Percentiles rank a stretch among this genome's conserved stretches.
Evolutionary conservation across 2,113 vertebrate species (phyloP).

Genomic region (Thalassarche chlororhynchos): DNA sequence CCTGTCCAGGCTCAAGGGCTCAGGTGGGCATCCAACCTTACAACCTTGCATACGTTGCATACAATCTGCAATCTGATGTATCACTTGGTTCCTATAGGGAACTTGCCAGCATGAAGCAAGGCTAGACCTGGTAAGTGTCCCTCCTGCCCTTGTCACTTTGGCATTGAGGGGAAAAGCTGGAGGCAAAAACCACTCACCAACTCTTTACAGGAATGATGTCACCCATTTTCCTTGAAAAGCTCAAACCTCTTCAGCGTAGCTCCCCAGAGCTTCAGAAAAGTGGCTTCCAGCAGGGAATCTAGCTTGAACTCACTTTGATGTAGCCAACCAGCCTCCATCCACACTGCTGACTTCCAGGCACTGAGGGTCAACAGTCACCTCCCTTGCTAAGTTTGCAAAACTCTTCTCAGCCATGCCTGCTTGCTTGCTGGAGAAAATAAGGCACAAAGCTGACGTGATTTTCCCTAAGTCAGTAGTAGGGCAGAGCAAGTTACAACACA

Average conservation of each 20-base stretch:
- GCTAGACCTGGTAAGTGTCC: not conserved
- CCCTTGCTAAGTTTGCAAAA: not conserved
- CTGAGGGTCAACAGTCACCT: not conserved
- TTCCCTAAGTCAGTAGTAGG: not conserved
- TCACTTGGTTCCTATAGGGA: not conserved
- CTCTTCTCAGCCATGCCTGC: not conserved
- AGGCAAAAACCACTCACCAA: not conserved
- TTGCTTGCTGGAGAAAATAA: not conserved
- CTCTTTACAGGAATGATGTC: fast-evolving
- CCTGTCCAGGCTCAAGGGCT: too few relatives aligned
- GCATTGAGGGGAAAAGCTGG: not conserved
- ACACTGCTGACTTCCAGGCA: not conserved
- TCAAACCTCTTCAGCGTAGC: not conserved
- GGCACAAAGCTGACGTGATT: not conserved
- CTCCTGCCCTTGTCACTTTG: not conserved
- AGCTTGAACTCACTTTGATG: not conserved
- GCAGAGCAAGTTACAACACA: not conserved
- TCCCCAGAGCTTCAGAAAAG: not conserved
- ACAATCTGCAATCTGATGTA: not conserved
- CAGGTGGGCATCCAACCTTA: not conserved
- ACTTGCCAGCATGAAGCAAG: not conserved
- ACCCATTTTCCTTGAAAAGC: not conserved
- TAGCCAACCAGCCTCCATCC: fast-evolving
- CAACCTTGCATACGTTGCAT: not conserved
- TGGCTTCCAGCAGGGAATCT: not conserved